These are phyloP conservation scores for Cyrtonyx montezumae DNA, from an alignment of 2,113 vertebrate species.

Conservation along the genomic window DNA sequence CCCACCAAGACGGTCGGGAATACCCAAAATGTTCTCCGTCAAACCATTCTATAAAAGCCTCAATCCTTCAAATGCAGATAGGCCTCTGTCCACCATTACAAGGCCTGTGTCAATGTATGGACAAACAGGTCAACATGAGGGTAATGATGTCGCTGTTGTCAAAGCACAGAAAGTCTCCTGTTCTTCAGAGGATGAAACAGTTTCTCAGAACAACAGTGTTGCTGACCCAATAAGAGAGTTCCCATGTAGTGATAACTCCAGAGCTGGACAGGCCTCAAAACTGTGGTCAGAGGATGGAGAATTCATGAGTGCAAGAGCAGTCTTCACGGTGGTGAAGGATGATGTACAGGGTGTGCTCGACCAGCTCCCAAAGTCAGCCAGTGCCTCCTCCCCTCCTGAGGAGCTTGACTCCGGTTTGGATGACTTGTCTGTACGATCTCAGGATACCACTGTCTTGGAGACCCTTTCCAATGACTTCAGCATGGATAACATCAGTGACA, in stretches of 20 bases:
- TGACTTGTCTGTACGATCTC: conserved; percentile 91
- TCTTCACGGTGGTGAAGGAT: conserved; percentile 90
- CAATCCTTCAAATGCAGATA: conserved; percentile 72
- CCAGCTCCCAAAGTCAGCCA: conserved; percentile 76
- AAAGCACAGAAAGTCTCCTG: conserved; percentile 76
- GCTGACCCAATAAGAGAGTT: conserved; percentile 54
- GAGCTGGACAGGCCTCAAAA: conserved; percentile 76
- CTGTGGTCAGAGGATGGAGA: conserved; percentile 87
- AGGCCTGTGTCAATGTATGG: conserved; percentile 38
- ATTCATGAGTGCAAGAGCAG: conserved; percentile 88
- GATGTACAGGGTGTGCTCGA: conserved; percentile 86
- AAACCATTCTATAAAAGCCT: conserved; percentile 90
- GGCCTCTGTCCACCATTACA: conserved; percentile 38
- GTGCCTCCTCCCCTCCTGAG: conserved; percentile 81
- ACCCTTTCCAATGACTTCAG: conserved; percentile 91
- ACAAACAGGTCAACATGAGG: conserved; percentile 48
- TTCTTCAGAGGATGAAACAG: conserved; percentile 47
- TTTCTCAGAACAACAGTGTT: not conserved
- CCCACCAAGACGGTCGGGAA: conserved; percentile 78
- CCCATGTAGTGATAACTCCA: conserved; percentile 63
- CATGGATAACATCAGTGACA: conserved; percentile 94
- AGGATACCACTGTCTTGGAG: conserved; percentile 90
- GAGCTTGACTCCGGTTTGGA: conserved; percentile 95
- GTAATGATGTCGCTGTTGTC: not conserved
- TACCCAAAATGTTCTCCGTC: conserved; percentile 88